phyloP scores from a whole-genome alignment of 1,140 invertebrate genomes.

The Neoseiulus cucumeris region DNA sequence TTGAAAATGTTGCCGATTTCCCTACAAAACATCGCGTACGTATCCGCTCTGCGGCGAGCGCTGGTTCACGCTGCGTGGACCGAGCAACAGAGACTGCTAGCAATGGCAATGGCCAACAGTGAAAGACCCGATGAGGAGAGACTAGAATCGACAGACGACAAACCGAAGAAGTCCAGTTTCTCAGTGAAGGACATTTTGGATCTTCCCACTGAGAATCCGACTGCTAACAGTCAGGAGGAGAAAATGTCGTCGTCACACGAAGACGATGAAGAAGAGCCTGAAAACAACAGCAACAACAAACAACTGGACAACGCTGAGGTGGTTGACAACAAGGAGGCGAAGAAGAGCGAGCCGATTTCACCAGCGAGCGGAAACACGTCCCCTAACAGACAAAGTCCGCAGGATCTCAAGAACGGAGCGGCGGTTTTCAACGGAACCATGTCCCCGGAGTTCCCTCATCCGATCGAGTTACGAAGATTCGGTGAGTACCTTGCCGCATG shows the following conservation, averaged over 20 bases:
- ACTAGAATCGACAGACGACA: slow-evolving; percentile 1
- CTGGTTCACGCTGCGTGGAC: neutral
- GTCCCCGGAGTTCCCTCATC: neutral
- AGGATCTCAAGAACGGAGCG: neutral
- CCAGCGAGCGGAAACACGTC: neutral
- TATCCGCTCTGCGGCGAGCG: neutral
- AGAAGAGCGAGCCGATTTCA: neutral
- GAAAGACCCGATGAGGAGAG: neutral
- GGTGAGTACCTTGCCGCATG: neutral
- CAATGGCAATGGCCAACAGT: neutral
- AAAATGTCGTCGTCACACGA: neutral
- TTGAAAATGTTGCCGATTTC: neutral
- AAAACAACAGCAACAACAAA: no score
- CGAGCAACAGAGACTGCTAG: neutral
- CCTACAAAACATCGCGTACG: slow-evolving; percentile 4
- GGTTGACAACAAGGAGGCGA: neutral
- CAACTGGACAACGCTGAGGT: neutral
- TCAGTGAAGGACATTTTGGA: slow-evolving; percentile 9
- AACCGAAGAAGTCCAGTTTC: slow-evolving; percentile 8
- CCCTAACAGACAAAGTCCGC: neutral
- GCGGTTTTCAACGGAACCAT: no score
- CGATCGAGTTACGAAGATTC: neutral
- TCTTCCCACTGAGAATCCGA: neutral
- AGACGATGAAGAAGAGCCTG: neutral
- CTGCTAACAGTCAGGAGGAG: neutral